Percentiles rank a stretch among this genome's conserved stretches.
Conservation (phyloP, 2,113 vertebrate species). For the Corvus moneduloides region DNA sequence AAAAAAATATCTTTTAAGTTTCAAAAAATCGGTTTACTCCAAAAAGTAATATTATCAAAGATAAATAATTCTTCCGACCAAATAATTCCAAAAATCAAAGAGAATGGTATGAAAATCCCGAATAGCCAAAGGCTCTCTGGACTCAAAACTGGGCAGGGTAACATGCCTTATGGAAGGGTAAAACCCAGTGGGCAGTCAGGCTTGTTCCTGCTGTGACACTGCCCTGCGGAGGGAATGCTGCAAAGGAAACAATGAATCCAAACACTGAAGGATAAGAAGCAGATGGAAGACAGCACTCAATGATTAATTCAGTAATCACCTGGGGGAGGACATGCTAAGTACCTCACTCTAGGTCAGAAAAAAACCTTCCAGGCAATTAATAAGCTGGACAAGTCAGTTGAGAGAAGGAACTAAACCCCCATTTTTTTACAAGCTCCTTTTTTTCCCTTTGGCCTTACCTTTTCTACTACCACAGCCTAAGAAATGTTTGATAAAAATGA, state of each 20-base stretch:
- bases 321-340: background rate
- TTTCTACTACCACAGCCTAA: background rate
- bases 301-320: background rate
- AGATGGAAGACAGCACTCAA: background rate
- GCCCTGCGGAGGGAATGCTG: background rate
- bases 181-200: background rate
- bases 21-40: background rate
- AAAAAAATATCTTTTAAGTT: background rate
- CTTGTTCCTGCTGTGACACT: background rate
- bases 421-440: background rate
- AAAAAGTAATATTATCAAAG: background rate
- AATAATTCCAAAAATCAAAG: background rate
- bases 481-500: background rate
- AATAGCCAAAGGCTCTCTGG: background rate
- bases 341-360: background rate
- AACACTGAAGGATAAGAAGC: background rate
- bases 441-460: background rate
- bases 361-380: background rate
- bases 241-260: background rate
- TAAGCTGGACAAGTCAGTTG: background rate
- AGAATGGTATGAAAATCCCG: background rate
- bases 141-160: background rate
- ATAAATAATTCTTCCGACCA: background rate
- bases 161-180: background rate
- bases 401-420: background rate